These are phyloP conservation scores for Diorhabda elongata DNA, from an alignment of 1,140 invertebrate species.

Conservation along the genomic window DNA sequence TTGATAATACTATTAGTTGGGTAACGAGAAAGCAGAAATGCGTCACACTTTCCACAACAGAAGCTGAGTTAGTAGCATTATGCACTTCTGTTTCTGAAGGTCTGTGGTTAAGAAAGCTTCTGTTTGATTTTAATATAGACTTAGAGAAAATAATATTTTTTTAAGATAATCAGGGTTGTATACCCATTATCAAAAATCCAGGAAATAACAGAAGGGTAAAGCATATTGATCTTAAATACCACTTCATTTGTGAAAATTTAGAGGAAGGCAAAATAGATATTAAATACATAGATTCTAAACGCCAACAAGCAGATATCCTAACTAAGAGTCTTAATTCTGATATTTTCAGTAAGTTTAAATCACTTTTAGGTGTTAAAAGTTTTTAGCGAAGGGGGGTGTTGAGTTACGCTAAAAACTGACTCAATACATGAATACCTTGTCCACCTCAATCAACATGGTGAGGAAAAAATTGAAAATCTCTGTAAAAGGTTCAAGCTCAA, in stretches of 20 bases:
- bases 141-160: slow-evolving; percentile 5
- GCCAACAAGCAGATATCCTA: slow-evolving; percentile 35
- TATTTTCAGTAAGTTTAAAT: neutral
- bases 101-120: slow-evolving; percentile 38
- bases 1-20: slow-evolving; percentile 24
- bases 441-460: no score
- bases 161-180: slow-evolving; percentile 34
- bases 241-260: slow-evolving; percentile 27
- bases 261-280: slow-evolving; percentile 22
- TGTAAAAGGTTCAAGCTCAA: no score
- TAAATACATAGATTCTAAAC: slow-evolving; percentile 22
- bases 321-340: slow-evolving; percentile 25
- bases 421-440: no score
- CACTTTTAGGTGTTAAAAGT: neutral
- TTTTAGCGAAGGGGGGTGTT: neutral
- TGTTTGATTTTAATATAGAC: slow-evolving; percentile 31
- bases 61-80: slow-evolving; percentile 52
- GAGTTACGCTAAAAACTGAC: neutral
- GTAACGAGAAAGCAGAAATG: slow-evolving; percentile 26
- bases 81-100: slow-evolving; percentile 39
- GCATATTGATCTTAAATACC: slow-evolving; percentile 36
- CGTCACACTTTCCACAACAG: slow-evolving; percentile 35
- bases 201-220: slow-evolving; percentile 43
- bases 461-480: no score
- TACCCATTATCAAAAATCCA: slow-evolving; percentile 45